Evolutionary conservation across 2,888 invertebrate genomes (phyloP).

Genomic region (Latheticus oryzae): DNA sequence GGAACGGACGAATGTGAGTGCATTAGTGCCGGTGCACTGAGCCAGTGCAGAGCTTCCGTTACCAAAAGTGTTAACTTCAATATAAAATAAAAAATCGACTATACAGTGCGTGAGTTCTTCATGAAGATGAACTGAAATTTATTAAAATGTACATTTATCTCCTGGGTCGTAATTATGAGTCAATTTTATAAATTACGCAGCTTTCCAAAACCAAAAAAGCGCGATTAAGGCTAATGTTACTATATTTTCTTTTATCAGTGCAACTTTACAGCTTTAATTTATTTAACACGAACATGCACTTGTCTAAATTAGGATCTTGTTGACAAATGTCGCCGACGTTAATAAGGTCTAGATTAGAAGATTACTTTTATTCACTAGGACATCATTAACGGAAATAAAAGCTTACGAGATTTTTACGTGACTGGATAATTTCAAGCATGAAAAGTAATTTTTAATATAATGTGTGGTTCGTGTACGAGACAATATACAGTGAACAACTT

Average conservation of each 20-base stretch:
- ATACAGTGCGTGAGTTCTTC: too few relatives aligned
- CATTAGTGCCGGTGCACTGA: conserved; percentile 28
- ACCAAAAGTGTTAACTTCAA: too few relatives aligned
- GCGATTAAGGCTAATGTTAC: conserved; percentile 16
- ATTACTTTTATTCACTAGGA: conserved; percentile 27
- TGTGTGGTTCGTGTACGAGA: background rate
- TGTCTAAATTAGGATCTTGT: conserved; percentile 47
- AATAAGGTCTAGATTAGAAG: conserved; percentile 45
- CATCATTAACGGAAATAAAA: conserved; percentile 21
- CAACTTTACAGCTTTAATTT: conserved; percentile 37
- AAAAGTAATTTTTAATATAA: too few relatives aligned
- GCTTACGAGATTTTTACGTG: conserved; percentile 13
- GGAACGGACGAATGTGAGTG: conserved; percentile 25
- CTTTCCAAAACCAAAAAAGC: conserved; percentile 16
- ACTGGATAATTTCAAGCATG: background rate
- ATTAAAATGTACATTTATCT: too few relatives aligned
- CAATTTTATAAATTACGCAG: conserved; percentile 14
- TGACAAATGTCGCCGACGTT: conserved; percentile 46
- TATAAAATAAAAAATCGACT: too few relatives aligned
- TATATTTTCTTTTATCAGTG: conserved; percentile 27
- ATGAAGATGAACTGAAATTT: too few relatives aligned
- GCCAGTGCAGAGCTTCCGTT: conserved; percentile 15
- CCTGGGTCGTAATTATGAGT: too few relatives aligned
- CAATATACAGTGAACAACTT: conserved; percentile 26
- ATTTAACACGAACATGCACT: conserved; percentile 37